phyloP scores from a whole-genome alignment of 2,888 invertebrate genomes.

The Margaritifera margaritifera region DNA sequence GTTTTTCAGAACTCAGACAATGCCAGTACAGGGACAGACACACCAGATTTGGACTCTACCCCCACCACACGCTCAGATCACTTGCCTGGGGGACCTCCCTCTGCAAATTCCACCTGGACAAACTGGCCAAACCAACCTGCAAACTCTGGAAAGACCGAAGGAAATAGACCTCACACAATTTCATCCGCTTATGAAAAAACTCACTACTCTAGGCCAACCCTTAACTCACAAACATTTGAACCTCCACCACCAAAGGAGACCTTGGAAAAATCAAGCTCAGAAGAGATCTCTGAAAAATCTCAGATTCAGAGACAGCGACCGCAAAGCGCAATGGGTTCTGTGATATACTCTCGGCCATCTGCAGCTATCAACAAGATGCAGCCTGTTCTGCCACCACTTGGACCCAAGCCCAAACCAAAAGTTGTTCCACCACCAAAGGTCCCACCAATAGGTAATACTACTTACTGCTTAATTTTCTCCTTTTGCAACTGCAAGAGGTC shows the following conservation, averaged over 20 bases:
- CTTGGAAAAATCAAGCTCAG: conserved; percentile 33
- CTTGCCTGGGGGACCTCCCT: conserved; percentile 73
- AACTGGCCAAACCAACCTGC: conserved; percentile 67
- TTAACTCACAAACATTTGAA: conserved; percentile 91
- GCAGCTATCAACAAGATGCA: conserved; percentile 66
- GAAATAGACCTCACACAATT: conserved; percentile 91
- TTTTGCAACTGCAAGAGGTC: no score
- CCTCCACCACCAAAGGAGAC: conserved; percentile 78
- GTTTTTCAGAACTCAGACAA: conserved; percentile 38
- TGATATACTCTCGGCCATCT: conserved; percentile 54
- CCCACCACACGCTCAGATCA: conserved; percentile 75
- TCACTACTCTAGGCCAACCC: conserved; percentile 85
- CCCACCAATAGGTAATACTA: conserved; percentile 46
- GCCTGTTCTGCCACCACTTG: conserved; percentile 65
- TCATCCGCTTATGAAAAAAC: conserved; percentile 89
- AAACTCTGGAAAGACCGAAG: conserved; percentile 61
- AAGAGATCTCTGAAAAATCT: conserved; percentile 23
- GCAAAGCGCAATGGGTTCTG: conserved; percentile 36
- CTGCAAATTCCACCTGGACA: conserved; percentile 69
- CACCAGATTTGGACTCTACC: conserved; percentile 55
- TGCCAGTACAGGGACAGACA: conserved; percentile 46
- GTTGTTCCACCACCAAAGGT: conserved; percentile 64
- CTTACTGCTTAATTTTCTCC: no score
- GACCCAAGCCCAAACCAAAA: conserved; percentile 64
- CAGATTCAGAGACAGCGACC: conserved; percentile 43